These are phyloP conservation scores for Chelonus insularis DNA, from an alignment of 1,140 invertebrate species.

Conservation along the genomic window DNA sequence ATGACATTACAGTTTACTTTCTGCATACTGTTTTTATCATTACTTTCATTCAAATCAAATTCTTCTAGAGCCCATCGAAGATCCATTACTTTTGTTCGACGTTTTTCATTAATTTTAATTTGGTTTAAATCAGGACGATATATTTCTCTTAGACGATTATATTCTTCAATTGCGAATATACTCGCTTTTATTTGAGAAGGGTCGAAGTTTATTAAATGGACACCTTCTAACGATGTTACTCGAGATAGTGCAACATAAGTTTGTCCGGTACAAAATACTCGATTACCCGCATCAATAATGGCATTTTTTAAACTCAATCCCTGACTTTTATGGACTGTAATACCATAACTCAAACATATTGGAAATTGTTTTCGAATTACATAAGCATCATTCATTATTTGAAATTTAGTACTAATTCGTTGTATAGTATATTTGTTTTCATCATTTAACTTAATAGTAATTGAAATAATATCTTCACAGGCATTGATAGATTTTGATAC, in stretches of 20 bases:
- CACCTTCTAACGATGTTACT: constrained; percentile 40
- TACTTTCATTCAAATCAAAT: background rate
- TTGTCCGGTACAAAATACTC: constrained; percentile 43
- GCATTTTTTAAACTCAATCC: constrained; percentile 41
- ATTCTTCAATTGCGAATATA: constrained; percentile 41
- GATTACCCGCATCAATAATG: constrained; percentile 45
- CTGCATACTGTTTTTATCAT: background rate
- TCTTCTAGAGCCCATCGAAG: too few species aligned
- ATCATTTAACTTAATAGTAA: background rate
- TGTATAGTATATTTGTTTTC: constrained; percentile 26
- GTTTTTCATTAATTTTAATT: too few species aligned
- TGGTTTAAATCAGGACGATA: constrained; percentile 33
- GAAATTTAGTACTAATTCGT: constrained; percentile 34
- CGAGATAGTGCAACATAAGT: constrained; percentile 48
- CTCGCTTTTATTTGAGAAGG: constrained; percentile 34
- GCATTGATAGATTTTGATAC: constrained; percentile 1
- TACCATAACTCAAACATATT: constrained; percentile 36
- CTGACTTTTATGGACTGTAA: constrained; percentile 39
- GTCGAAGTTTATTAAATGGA: constrained; percentile 45
- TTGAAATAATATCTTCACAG: background rate
- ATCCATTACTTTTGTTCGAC: background rate
- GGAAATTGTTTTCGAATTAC: constrained; percentile 32
- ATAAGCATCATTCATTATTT: constrained; percentile 30
- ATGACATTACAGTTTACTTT: background rate
- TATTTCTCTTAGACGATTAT: too few species aligned